phyloP scores from a whole-genome alignment of 2,888 invertebrate genomes.

The Cheilosia pagana region DNA sequence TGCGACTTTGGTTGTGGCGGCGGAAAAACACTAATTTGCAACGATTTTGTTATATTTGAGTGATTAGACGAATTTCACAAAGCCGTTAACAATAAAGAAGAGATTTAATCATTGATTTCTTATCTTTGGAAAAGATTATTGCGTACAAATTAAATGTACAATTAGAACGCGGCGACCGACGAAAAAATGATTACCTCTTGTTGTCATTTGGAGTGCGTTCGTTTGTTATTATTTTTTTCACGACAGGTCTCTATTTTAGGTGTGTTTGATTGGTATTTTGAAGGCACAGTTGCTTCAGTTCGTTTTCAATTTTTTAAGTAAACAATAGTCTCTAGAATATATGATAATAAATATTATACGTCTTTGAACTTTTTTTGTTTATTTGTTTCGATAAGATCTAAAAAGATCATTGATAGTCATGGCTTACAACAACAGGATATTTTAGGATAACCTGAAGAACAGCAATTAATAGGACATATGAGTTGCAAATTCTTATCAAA shows the following conservation, averaged over 20 bases:
- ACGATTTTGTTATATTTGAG: background rate
- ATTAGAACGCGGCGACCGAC: slow-evolving; percentile 27
- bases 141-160: slow-evolving; percentile 24
- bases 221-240: background rate
- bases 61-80: background rate
- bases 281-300: background rate
- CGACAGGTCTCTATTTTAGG: background rate
- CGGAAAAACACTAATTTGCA: background rate
- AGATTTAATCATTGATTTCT: slow-evolving; percentile 38
- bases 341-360: too few species aligned
- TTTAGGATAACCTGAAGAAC: too few species aligned
- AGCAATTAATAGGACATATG: too few species aligned
- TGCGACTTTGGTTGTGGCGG: background rate
- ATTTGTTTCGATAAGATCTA: too few species aligned
- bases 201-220: slow-evolving; percentile 1
- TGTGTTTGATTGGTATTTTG: slow-evolving; percentile 5
- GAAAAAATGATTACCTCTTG: slow-evolving; percentile 34
- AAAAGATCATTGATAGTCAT: background rate
- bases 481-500: too few species aligned
- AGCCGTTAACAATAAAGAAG: background rate
- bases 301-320: background rate
- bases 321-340: too few species aligned
- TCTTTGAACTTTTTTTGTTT: too few species aligned
- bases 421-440: too few species aligned
- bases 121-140: slow-evolving; percentile 44